phyloP scores from a whole-genome alignment of 2,113 vertebrate genomes.

The Pseudorasbora parva region DNA sequence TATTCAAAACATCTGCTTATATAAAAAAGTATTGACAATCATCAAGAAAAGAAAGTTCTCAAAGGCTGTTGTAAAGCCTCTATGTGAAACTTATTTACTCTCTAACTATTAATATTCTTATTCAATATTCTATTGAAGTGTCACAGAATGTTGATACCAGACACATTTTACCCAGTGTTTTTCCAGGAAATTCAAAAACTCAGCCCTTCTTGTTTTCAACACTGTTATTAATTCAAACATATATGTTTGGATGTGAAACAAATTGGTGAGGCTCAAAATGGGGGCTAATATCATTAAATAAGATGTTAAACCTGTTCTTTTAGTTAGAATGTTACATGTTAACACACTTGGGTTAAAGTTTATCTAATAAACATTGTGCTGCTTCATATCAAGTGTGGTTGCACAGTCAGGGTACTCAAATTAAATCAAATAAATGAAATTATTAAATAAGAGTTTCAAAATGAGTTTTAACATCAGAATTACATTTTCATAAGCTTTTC shows the following conservation, averaged over 20 bases:
- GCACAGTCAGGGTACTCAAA: neutral
- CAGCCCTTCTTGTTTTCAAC: slow-evolving; percentile 30
- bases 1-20: neutral
- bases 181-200: slow-evolving; percentile 51
- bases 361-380: neutral
- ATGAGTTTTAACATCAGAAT: too few species aligned
- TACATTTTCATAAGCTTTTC: too few species aligned
- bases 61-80: neutral
- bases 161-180: slow-evolving; percentile 47
- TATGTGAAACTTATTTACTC: neutral
- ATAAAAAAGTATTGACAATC: neutral
- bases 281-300: slow-evolving; percentile 42
- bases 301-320: neutral
- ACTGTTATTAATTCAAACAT: slow-evolving; percentile 74
- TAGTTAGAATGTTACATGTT: slow-evolving; percentile 18
- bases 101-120: too few species aligned
- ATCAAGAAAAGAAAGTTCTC: neutral
- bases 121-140: too few species aligned
- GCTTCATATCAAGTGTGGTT: neutral
- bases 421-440: neutral
- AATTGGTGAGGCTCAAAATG: slow-evolving; percentile 58
- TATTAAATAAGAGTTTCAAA: too few species aligned
- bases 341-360: neutral
- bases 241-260: slow-evolving; percentile 73
- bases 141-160: slow-evolving; percentile 22